A percentile compares a stretch with the other conserved stretches of the same genome.
These are phyloP conservation scores for Pao palembangensis DNA, from an alignment of 2,113 vertebrate species.

Conservation along the genomic window DNA sequence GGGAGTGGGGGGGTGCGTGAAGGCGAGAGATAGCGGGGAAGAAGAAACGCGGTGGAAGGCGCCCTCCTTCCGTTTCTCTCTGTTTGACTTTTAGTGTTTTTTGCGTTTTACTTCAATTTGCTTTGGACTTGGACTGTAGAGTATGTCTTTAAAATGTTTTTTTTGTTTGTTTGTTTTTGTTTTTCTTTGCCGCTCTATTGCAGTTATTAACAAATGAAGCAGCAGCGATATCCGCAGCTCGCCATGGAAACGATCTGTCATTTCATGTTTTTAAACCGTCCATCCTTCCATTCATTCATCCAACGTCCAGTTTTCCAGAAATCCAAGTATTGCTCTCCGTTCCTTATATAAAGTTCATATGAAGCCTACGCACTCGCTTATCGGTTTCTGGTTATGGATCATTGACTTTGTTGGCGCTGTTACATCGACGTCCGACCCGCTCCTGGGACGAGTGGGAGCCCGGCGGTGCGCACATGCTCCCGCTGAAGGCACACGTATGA, in stretches of 20 bases:
- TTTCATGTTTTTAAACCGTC: too few species aligned
- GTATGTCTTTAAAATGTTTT: conserved; percentile 27
- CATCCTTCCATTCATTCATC: not conserved
- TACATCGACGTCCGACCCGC: conserved; percentile 53
- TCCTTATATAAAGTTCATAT: conserved; percentile 62
- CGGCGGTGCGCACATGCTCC: conserved; percentile 45
- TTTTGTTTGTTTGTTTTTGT: too few species aligned
- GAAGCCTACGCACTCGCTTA: conserved; percentile 57
- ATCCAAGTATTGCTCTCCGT: conserved; percentile 18
- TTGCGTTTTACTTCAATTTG: conserved; percentile 27
- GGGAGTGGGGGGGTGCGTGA: conserved; percentile 28
- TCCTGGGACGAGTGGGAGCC: conserved; percentile 57
- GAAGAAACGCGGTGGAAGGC: conserved; percentile 46
- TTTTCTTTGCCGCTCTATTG: not conserved
- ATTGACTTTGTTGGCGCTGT: conserved; percentile 54
- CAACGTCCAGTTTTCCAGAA: conserved; percentile 20
- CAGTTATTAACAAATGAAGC: too few species aligned
- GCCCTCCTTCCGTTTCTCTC: conserved; percentile 39
- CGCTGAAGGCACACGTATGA: conserved; percentile 64
- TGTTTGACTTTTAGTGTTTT: conserved; percentile 60
- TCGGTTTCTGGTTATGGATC: conserved; percentile 66
- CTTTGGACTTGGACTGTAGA: conserved; percentile 10
- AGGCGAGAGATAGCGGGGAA: conserved; percentile 44
- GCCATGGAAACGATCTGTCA: too few species aligned
- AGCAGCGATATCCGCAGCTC: not conserved